Base-by-base conservation (phyloP, 2,888 invertebrate genomes). In the Melipona bicolor region DNA sequence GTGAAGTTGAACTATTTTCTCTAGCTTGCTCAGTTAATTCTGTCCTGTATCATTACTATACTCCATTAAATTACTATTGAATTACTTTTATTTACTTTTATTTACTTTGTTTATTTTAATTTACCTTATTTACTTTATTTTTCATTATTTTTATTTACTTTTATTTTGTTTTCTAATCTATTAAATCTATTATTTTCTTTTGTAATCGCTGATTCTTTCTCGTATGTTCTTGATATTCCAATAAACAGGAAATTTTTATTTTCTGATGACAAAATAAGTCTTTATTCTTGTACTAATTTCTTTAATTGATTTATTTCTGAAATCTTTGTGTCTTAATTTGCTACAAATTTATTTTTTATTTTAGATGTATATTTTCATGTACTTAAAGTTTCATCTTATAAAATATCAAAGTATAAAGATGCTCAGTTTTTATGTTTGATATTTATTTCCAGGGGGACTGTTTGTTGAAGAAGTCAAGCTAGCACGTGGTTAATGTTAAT, bases 261-360 rank as follows among this genome's bases (percentile, higher is more conserved):
- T 93, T 94, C 92, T 96, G 95, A 71, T 95, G 95, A 88, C 11
- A 97, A 92, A 91, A 97, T 96, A 52, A 97, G 93, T 67, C 96
- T 95, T 11, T 98, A 94, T 90, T 97, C 96, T 89, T 97, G 96
- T 24, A 98, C 97, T 85, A 97, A 95, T 85, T 96, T 96, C 89
- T 97, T 97, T 4, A 98, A 95, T 59, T 96, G 95, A 89, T 96
- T 96, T 15, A 98, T 97, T 95, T 98, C 98, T 0, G 97, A 97
- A 0, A 96, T 96, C 90, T 96, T 96, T 0, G 97, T 97, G 94
- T 98, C 98, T 92, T 97, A 96, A 95, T 98, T 98, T 0, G 98
- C 96, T 67, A 98, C 96, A 0, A 98, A 98, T 92, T 98, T 98
- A 93, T 98, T 98, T 89, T 98, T 97, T 64, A 98, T 98, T 91